A percentile compares a stretch with the other conserved stretches of the same genome.
These are phyloP conservation scores for Phallusia fumigata DNA, from an alignment of 23 tunicate genomes.

Conservation along the genomic window DNA sequence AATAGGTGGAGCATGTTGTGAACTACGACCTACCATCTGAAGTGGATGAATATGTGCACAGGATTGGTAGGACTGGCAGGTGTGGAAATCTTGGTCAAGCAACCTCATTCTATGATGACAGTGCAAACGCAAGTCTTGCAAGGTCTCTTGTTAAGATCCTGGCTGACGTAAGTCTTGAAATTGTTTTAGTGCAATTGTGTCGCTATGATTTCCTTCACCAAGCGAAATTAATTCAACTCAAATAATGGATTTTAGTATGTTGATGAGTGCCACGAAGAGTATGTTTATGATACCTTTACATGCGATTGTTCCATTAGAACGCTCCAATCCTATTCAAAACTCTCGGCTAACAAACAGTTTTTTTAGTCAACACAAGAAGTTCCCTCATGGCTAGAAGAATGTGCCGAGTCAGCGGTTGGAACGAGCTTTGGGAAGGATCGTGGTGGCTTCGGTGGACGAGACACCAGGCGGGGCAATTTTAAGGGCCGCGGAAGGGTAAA, in stretches of 20 bases:
- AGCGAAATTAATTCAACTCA: too few relatives aligned
- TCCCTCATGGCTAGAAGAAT: conserved; percentile 76
- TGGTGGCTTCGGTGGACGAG: conserved; percentile 81
- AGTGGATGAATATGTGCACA: conserved; percentile 98
- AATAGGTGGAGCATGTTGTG: conserved; percentile 92
- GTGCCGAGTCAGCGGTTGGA: conserved; percentile 78
- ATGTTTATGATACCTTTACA: too few relatives aligned
- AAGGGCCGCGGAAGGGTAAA: neutral
- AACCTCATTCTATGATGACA: conserved; percentile 82
- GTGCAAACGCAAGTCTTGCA: conserved; percentile 67
- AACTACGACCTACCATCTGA: conserved; percentile 94
- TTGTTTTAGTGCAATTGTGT: neutral
- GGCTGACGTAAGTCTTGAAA: conserved; percentile 36
- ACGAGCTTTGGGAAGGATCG: conserved; percentile 54
- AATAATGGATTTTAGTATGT: too few relatives aligned
- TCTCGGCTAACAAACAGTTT: neutral
- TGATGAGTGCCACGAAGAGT: too few relatives aligned
- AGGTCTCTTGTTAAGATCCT: conserved; percentile 69
- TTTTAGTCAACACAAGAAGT: conserved; percentile 70
- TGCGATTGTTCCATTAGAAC: too few relatives aligned
- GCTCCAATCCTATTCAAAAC: too few relatives aligned
- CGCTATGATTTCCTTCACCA: too few relatives aligned
- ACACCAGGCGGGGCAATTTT: conserved; percentile 34
- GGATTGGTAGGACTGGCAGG: conserved; percentile 97
- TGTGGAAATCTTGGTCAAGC: conserved; percentile 96